Percentiles rank a stretch among this genome's conserved stretches.
Evolutionary conservation across 1,140 invertebrate genomes (phyloP).

Genomic region (Drosophila nigrodunni): DNA sequence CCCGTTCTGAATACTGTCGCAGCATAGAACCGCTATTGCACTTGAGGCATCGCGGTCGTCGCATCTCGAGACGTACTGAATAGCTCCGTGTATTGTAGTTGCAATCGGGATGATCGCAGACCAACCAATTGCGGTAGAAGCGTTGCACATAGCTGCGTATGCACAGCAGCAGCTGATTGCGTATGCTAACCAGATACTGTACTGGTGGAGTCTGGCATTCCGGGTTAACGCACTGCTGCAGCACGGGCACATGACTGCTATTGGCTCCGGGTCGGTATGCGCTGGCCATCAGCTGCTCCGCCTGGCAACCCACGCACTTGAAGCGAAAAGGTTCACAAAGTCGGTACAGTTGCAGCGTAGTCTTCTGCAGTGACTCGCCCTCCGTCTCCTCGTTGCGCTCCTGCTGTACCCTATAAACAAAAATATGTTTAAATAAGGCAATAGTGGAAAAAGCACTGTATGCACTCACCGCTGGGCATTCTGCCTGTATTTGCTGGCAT

Average conservation of each 20-base stretch:
- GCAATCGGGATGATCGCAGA: constrained; percentile 96
- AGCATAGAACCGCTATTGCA: constrained; percentile 91
- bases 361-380: constrained; percentile 84
- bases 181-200: constrained; percentile 88
- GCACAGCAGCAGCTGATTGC: constrained; percentile 89
- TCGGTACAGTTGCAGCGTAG: constrained; percentile 90
- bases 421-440: neutral
- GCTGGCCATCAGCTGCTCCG: constrained; percentile 86
- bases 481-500: constrained; percentile 85
- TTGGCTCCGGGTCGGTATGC: constrained; percentile 85
- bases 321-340: constrained; percentile 91
- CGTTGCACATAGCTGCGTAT: constrained; percentile 89
- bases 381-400: constrained; percentile 67
- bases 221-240: constrained; percentile 89
- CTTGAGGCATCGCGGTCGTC: constrained; percentile 90
- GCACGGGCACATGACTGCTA: constrained; percentile 85
- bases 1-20: constrained; percentile 92
- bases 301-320: constrained; percentile 87
- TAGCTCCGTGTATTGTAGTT: constrained; percentile 88
- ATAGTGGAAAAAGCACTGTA: neutral
- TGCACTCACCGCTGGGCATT: constrained; percentile 64
- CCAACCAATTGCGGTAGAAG: constrained; percentile 92
- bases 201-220: constrained; percentile 88
- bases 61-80: constrained; percentile 81
- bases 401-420: constrained; percentile 37